Base-by-base conservation (phyloP, 2,888 invertebrate species). In the Caenorhabditis macrosperma region DNA sequence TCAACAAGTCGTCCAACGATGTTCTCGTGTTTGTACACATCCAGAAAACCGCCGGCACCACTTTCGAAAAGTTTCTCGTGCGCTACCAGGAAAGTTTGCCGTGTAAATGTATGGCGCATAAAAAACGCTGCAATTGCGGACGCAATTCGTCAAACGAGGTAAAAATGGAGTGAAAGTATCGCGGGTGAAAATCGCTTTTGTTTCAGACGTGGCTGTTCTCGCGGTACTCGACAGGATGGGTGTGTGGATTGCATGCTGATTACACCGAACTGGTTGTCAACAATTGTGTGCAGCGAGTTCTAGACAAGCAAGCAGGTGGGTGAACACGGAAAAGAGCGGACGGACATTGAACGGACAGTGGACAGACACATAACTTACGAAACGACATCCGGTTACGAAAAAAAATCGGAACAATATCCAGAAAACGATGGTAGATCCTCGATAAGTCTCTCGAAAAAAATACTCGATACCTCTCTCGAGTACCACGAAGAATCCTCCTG, bases 1-100 rank as follows among this genome's bases (percentile, higher is more conserved):
- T 92, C 44, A 86, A 91, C 81, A 86, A 91, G 26, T 38, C 79
- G 1, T 46, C 63, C 20, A 95, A 95, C 90, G 98, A 99, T 92
- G 98, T 99, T 71, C 95, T 99, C 93, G 97, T 99, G 67, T 94
- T 99, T 93, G 93, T 99, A 86, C 98, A 99, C 91, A 97, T 99
- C 91, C 99, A 99, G 92, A 99, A 99, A 93, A 99, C 98, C 64
- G 98, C 98, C 68, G 99, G 99, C 30, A 98, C 98, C 46, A 91
- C 96, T 7, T 98, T 99, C 91, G 99, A 98, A 67, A 94, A 95
- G 91, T 97, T 97, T 92, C 93, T 99, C 87, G 97, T 98, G 74
- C 94, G 95, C 92, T 96, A 98, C 93, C 93, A 98, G 90, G 96
- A 96, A 92, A 92, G 95, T 78, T 94, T 95, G 88, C 97, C 97